Evolutionary conservation across 2,888 invertebrate genomes (phyloP).

Genomic region (Drosophila limbata): DNA sequence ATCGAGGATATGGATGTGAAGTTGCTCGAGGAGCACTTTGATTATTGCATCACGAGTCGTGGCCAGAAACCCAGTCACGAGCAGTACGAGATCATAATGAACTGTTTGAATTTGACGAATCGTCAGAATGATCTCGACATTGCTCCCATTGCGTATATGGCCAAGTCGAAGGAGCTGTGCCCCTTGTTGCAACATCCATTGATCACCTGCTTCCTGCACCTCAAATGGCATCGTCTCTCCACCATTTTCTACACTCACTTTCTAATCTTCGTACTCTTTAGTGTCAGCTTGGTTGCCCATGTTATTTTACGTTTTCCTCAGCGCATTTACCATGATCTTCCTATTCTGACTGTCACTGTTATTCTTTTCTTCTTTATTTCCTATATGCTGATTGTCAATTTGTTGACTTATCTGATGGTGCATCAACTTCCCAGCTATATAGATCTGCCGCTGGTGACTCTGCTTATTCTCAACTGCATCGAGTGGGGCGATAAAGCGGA

Average conservation of each 20-base stretch:
- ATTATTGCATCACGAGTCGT: constrained; percentile 89
- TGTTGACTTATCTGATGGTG: constrained; percentile 89
- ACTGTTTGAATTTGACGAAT: constrained; percentile 88
- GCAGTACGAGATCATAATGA: constrained; percentile 89
- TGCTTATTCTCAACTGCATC: constrained; percentile 88
- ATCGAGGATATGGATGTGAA: constrained; percentile 90
- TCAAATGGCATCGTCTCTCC: constrained; percentile 92
- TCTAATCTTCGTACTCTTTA: constrained; percentile 89
- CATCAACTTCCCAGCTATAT: constrained; percentile 90
- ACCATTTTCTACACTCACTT: constrained; percentile 90
- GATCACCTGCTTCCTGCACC: constrained; percentile 90
- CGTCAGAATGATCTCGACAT: constrained; percentile 88
- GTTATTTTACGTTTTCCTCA: constrained; percentile 89
- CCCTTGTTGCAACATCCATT: constrained; percentile 91
- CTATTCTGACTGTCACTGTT: constrained; percentile 86
- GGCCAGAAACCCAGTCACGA: constrained; percentile 88
- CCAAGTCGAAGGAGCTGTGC: constrained; percentile 88
- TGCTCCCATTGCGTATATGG: constrained; percentile 90
- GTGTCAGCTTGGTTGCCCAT: constrained; percentile 88
- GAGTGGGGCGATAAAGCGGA: constrained; percentile 85
- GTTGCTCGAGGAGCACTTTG: constrained; percentile 90
- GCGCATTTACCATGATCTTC: constrained; percentile 87
- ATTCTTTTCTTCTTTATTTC: neutral
- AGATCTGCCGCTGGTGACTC: constrained; percentile 88
- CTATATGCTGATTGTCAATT: constrained; percentile 84